Evolutionary conservation across 2,888 invertebrate genomes (phyloP).

Genomic region (Ophion ellenae): DNA sequence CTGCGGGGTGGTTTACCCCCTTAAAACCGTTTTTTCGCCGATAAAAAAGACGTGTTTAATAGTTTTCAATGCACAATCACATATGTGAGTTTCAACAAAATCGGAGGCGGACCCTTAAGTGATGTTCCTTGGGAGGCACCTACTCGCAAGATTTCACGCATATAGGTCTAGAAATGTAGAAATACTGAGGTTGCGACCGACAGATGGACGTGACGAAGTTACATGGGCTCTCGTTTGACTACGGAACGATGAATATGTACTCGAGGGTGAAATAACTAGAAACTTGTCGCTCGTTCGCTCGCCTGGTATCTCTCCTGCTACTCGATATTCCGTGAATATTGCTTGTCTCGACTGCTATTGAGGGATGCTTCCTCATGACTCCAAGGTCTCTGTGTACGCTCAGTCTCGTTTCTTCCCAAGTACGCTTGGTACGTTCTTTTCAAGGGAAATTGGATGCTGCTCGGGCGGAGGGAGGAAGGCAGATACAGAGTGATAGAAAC

Average conservation of each 20-base stretch:
- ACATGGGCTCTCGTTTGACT: background rate
- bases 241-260: background rate
- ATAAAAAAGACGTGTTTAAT: too few relatives aligned
- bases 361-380: background rate
- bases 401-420: background rate
- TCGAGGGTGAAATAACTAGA: slow-evolving; percentile 28
- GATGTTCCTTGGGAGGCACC: too few relatives aligned
- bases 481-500: background rate
- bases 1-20: too few relatives aligned
- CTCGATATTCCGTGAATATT: slow-evolving; percentile 58
- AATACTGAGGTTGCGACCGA: too few relatives aligned
- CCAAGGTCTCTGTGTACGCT: background rate
- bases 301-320: background rate
- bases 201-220: too few relatives aligned
- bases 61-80: too few relatives aligned
- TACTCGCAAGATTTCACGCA: too few relatives aligned
- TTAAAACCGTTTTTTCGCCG: too few relatives aligned
- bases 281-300: slow-evolving; percentile 22
- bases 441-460: background rate
- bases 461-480: background rate
- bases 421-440: background rate
- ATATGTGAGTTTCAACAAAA: too few relatives aligned
- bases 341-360: background rate
- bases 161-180: too few relatives aligned
- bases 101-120: too few relatives aligned